A percentile compares a stretch with the other conserved stretches of the same genome.
phyloP scores from a whole-genome alignment of 2,797 vertebrate species.

The Rachycentron canadum region DNA sequence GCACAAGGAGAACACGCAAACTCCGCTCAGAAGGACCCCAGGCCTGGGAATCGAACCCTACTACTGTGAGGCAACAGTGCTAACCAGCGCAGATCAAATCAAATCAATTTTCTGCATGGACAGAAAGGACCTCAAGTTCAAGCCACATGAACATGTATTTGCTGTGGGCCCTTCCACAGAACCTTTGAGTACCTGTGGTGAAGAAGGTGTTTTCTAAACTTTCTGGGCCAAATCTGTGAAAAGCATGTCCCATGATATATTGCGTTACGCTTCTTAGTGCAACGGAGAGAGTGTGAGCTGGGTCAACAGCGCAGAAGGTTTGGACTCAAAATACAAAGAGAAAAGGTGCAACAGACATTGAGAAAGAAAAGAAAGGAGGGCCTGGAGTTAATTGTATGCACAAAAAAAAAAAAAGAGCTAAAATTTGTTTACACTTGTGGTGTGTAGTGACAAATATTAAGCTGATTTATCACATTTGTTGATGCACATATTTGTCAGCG shows the following conservation, averaged over 20 bases:
- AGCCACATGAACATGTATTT: not conserved
- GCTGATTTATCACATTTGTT: conserved; percentile 5
- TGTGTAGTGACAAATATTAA: not conserved
- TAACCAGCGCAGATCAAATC: conserved; percentile 27
- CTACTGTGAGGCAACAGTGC: no score
- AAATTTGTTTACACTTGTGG: conserved; percentile 10
- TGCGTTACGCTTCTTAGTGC: not conserved
- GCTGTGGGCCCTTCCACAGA: no score
- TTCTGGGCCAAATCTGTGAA: not conserved
- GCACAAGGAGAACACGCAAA: no score
- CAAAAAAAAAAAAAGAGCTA: not conserved
- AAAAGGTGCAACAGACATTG: not conserved
- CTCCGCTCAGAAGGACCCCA: no score
- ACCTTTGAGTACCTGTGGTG: not conserved
- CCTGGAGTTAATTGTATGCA: not conserved
- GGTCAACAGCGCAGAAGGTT: not conserved
- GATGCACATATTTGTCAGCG: not conserved
- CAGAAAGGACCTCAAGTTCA: not conserved
- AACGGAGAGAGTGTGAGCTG: not conserved
- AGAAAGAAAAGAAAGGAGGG: not conserved
- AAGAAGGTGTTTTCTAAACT: not conserved
- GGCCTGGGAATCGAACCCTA: no score
- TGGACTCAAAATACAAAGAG: not conserved
- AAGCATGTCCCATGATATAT: not conserved
- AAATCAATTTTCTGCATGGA: conserved; percentile 25